These are phyloP conservation scores for Apodemia hepburni DNA, from an alignment of 2,888 invertebrate genomes.

Conservation along the genomic window DNA sequence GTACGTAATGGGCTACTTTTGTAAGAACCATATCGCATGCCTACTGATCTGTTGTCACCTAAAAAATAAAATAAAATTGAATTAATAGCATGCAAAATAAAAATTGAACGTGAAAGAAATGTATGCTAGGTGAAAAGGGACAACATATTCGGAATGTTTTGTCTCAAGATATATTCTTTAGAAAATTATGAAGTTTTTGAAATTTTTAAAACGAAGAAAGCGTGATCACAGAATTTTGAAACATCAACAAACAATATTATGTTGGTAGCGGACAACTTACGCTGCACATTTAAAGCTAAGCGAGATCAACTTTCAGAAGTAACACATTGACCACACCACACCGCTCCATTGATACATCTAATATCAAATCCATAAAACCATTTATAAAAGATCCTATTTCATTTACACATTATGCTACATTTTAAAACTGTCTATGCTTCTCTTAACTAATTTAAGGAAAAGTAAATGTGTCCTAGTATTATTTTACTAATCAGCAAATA, in stretches of 20 bases:
- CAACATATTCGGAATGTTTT: not conserved
- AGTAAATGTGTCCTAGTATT: no score
- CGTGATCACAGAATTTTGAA: constrained; percentile 31
- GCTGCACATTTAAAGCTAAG: constrained; percentile 64
- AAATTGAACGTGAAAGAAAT: constrained; percentile 26
- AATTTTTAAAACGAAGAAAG: constrained; percentile 32
- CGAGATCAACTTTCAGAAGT: constrained; percentile 25
- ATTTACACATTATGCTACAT: not conserved
- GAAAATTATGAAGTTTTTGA: not conserved
- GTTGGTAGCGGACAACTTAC: constrained; percentile 36
- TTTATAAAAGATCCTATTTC: not conserved
- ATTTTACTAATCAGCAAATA: no score
- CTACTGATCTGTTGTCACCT: constrained; percentile 62
- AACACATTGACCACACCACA: constrained; percentile 15
- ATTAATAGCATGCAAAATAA: constrained; percentile 46
- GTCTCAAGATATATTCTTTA: not conserved
- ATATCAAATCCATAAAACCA: constrained; percentile 16
- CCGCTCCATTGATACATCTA: constrained; percentile 18
- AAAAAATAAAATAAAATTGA: constrained; percentile 50
- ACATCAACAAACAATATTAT: not conserved
- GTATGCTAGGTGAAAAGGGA: not conserved
- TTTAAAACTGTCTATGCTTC: constrained; percentile 13
- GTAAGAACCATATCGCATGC: constrained; percentile 68
- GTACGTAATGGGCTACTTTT: constrained; percentile 55
- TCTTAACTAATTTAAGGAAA: no score